Evolutionary conservation across 23 tunicate genomes (phyloP), one percentile per base, ranked within the genome.

Genomic region (Trididemnum clinides): DNA sequence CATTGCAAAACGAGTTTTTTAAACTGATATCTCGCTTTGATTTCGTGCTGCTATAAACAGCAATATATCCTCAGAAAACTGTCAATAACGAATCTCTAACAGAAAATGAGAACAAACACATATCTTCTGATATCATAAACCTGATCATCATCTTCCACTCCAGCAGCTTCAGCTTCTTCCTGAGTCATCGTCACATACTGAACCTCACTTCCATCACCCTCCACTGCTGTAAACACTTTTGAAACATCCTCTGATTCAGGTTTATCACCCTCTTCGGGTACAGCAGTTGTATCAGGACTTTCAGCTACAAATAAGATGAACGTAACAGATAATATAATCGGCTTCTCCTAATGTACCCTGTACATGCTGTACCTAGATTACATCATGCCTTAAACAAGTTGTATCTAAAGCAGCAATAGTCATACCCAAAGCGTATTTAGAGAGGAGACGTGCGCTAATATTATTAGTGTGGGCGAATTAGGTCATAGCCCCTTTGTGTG

Each of bases 111-210:
- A 10, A 44, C 15, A 44, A 15, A 44, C 54, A 10, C 15, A n/a
- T n/a, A n/a, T n/a, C n/a, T n/a, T n/a, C n/a, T n/a, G n/a, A n/a
- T n/a, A n/a, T n/a, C n/a, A n/a, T n/a, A n/a, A n/a, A 85, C 98
- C 84, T 94, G 98, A 35, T 94, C 98, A 27, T 78, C 91, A 28
- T 65, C 84, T 39, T 37, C 78, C 33, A 92, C 97, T 28, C 92
- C 97, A 29, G 97, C 97, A 39, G 97, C 97, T 28, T 91, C 97
- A n/a, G 97, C 97, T 71, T 92, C 97, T 80, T 92, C 97, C 1
- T 91, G 97, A 26, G 97, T 92, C 97, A 92, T 92, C 32, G 97
- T 92, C 28, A 92, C 90, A 84, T 92, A 92, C 78, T 92, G 92
- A 36, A 92, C 97, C 33, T 88, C 88, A 19, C 74, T n/a, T 20